Percentiles rank a stretch among this genome's conserved stretches.
Evolutionary conservation across 2,888 invertebrate genomes (phyloP).

Genomic region (Spatulosminthurus flaviceps): DNA sequence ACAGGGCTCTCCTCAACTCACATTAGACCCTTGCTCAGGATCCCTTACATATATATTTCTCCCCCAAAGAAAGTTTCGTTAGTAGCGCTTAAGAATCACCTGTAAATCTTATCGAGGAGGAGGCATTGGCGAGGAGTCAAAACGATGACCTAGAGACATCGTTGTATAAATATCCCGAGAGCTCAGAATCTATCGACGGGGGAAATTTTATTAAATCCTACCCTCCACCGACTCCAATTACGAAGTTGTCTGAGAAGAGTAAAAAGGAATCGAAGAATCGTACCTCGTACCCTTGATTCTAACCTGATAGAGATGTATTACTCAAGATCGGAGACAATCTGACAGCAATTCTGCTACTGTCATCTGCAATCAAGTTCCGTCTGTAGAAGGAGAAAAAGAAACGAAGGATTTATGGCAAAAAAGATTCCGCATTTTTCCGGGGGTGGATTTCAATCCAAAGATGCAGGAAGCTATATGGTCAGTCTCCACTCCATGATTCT

Average conservation of each 20-base stretch:
- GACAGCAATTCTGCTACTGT: no score
- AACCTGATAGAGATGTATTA: no score
- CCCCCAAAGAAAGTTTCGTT: not conserved
- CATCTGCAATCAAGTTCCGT: no score
- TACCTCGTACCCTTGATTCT: no score
- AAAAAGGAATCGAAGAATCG: no score
- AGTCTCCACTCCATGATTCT: not conserved
- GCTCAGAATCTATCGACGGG: slow-evolving; percentile 18
- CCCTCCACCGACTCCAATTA: slow-evolving; percentile 32
- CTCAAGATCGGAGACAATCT: no score
- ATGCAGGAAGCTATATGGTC: not conserved
- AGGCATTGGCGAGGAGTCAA: not conserved
- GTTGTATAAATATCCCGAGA: not conserved
- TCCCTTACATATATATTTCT: not conserved
- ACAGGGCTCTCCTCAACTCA: no score
- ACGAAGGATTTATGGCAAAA: slow-evolving; percentile 11
- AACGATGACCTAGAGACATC: not conserved
- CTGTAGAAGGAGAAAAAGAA: not conserved
- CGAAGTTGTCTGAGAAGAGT: no score
- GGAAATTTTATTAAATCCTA: slow-evolving; percentile 24
- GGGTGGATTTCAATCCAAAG: not conserved
- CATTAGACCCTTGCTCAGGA: not conserved
- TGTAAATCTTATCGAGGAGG: not conserved
- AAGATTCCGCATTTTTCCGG: slow-evolving; percentile 26
- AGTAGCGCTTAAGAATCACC: not conserved